phyloP scores from a whole-genome alignment of 2,888 invertebrate genomes.

The Drosophila gaucha region DNA sequence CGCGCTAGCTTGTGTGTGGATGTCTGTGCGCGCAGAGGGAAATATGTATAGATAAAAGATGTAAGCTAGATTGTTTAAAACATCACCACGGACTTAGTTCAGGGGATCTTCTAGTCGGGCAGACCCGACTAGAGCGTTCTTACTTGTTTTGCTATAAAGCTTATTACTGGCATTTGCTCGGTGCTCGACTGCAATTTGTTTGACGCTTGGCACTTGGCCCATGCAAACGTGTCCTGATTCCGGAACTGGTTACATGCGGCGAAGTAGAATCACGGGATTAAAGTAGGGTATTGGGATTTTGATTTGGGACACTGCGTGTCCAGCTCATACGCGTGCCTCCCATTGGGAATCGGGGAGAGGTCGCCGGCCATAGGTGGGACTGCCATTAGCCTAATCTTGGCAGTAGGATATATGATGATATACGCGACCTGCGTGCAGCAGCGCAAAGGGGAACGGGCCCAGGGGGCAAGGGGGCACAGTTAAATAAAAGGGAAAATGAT shows the following conservation, averaged over 20 bases:
- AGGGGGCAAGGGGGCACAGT: background rate
- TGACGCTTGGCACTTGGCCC: no score
- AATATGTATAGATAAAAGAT: no score
- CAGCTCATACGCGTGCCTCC: background rate
- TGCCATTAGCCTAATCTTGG: constrained; percentile 3
- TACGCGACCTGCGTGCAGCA: constrained; percentile 1
- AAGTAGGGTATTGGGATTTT: background rate
- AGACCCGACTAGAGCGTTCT: no score
- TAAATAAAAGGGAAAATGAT: constrained; percentile 1
- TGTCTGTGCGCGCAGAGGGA: no score
- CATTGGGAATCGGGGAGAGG: background rate
- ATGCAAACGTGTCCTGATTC: background rate
- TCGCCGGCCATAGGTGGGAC: no score
- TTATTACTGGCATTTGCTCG: background rate
- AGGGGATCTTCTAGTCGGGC: no score
- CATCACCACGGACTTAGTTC: no score
- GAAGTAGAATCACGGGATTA: background rate
- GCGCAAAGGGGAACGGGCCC: background rate
- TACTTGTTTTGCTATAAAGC: background rate
- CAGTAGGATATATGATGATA: background rate
- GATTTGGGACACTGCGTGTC: constrained; percentile 8
- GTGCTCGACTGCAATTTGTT: constrained; percentile 2
- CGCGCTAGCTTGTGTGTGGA: no score
- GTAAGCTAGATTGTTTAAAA: no score
- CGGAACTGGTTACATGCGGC: background rate